phyloP scores from a whole-genome alignment of 2,888 invertebrate genomes.

The Platycnemis pennipes region DNA sequence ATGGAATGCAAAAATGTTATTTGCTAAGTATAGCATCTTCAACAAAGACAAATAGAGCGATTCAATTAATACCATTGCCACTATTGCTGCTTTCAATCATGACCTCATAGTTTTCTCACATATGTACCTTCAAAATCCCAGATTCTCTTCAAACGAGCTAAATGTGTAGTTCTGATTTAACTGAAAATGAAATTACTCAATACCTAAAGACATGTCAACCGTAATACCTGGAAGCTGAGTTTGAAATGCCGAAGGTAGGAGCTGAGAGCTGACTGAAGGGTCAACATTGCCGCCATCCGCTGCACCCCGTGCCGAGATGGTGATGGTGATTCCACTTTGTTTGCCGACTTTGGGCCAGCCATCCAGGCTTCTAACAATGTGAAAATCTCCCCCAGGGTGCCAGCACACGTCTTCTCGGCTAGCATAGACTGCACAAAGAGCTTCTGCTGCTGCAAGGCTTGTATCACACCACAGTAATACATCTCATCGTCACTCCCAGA shows the following conservation, averaged over 20 bases:
- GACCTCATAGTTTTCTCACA: background rate
- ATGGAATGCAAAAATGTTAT: too few species aligned
- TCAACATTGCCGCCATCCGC: conserved; percentile 82
- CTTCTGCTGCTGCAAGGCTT: conserved; percentile 21
- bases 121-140: background rate
- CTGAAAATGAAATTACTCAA: background rate
- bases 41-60: too few species aligned
- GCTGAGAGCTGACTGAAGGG: conserved; percentile 78
- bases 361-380: conserved; percentile 86
- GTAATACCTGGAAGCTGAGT: conserved; percentile 84
- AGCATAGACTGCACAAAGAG: conserved; percentile 78
- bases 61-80: too few species aligned
- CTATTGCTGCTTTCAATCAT: background rate
- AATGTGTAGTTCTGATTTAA: background rate
- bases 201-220: background rate
- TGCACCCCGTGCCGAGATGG: conserved; percentile 11
- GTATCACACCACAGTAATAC: background rate
- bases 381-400: conserved; percentile 87
- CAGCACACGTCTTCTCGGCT: conserved; percentile 85
- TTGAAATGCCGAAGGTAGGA: conserved; percentile 86
- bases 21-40: too few species aligned
- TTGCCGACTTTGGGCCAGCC: conserved; percentile 82
- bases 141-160: background rate
- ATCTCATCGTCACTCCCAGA: background rate
- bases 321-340: background rate